Conservation (phyloP, 2,797 vertebrate genomes). For the Gambusia yucatana region DNA sequence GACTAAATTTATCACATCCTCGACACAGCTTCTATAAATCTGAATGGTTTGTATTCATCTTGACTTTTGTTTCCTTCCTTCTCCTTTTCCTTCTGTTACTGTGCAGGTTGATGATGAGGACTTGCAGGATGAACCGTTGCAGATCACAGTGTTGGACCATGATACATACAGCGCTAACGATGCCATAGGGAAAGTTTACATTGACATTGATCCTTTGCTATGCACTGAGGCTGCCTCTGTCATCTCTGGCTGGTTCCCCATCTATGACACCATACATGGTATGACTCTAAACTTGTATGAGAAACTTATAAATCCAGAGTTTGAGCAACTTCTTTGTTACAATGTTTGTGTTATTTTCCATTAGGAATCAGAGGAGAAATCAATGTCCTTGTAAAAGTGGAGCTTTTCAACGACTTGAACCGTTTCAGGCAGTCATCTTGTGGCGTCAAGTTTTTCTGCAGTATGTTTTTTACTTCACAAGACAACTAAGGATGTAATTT, state of each 20-base stretch:
- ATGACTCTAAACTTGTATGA: constrained; percentile 14
- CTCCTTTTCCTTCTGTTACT: neutral
- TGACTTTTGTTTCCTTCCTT: neutral
- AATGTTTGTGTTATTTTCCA: neutral
- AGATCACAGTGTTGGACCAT: constrained; percentile 97
- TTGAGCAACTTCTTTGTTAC: neutral
- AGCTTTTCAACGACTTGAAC: constrained; percentile 98
- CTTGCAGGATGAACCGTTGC: constrained; percentile 95
- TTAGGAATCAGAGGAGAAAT: constrained; percentile 97
- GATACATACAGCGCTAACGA: constrained; percentile 99
- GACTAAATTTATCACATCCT: neutral
- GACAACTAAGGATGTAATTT: neutral
- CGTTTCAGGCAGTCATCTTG: constrained; percentile 98
- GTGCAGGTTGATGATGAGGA: constrained; percentile 97
- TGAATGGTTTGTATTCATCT: neutral
- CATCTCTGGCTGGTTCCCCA: constrained; percentile 99
- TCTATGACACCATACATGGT: constrained; percentile 99
- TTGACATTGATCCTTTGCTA: constrained; percentile 96
- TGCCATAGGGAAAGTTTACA: constrained; percentile 98
- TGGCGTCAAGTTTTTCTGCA: constrained; percentile 99
- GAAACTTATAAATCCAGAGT: neutral
- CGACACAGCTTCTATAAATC: neutral
- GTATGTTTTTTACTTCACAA: constrained; percentile 81
- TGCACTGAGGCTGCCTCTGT: constrained; percentile 95
- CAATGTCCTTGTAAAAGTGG: constrained; percentile 96